Evolutionary conservation across 2,888 invertebrate species (phyloP).

Genomic region (Drosophila greeni): DNA sequence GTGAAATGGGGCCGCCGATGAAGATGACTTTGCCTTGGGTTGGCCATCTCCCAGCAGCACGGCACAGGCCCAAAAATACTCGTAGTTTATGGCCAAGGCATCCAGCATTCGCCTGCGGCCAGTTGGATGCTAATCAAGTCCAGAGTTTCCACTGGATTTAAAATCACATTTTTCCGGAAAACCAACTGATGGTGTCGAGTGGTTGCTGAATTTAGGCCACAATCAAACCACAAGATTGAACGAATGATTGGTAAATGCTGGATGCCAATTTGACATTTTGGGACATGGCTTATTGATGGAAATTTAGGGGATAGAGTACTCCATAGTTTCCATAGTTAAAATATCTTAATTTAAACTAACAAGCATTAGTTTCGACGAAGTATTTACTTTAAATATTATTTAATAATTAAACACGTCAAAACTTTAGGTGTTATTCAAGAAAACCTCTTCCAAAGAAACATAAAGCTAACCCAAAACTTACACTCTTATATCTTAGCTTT

Average conservation of each 20-base stretch:
- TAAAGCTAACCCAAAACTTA: not conserved
- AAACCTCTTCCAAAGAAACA: not conserved
- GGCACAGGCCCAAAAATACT: constrained; percentile 19
- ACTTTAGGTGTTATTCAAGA: not conserved
- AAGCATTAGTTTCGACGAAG: not conserved
- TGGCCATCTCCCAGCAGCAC: constrained; percentile 22
- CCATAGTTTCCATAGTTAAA: not conserved
- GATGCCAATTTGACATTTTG: constrained; percentile 6
- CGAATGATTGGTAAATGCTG: constrained; percentile 7
- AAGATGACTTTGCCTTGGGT: constrained; percentile 28
- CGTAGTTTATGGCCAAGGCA: constrained; percentile 34
- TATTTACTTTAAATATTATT: not conserved
- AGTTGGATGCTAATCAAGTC: constrained; percentile 37
- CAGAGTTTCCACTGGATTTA: constrained; percentile 27
- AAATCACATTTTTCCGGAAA: constrained; percentile 19
- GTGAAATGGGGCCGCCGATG: constrained; percentile 45
- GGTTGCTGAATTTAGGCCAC: constrained; percentile 12
- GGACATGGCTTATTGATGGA: not conserved
- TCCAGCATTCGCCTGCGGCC: constrained; percentile 28
- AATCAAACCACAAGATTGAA: constrained; percentile 15
- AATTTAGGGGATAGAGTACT: not conserved
- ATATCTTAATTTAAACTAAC: too few species aligned
- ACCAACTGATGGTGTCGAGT: constrained; percentile 14
- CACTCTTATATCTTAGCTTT: not conserved
- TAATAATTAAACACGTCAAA: not conserved